Evolutionary conservation across 2,888 invertebrate species (phyloP), one percentile per base, ranked within the genome.

Genomic region (Aphelenchoides bicaudatus): DNA sequence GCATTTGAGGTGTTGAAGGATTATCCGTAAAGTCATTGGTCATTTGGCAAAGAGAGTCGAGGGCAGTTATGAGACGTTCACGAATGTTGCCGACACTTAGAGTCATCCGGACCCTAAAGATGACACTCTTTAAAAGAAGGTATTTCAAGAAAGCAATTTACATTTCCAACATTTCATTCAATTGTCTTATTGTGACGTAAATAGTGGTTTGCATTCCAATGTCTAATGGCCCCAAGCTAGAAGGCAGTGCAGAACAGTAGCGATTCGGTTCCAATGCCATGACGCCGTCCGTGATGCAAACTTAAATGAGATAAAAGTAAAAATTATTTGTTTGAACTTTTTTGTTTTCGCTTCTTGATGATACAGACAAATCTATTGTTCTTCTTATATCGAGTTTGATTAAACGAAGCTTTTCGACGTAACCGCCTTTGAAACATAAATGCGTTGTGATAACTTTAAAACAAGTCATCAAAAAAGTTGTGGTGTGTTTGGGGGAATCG

Each of bases 11-110:
- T 63, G 96, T 98, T 83, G 96, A 98, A 66, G 96, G 93, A 68
- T 94, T 96, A 84, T 98, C 96, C 3, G 96, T 98, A 83, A 98
- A 98, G 84, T 98, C 94, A 84, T 85, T 84, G 63, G 91, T 91
- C 79, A 92, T 87, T 83, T 98, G 96, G 64, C 91, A 86, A 60
- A 92, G 87, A 66, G 89, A 87, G 74, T 94, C 90, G 78, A 96
- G 85, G 61, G 91, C 89, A 70, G 87, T 83, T 27, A 89, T 86
- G 54, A 96, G 85, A 65, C 90, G 88, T 75, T 91, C 89, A 74
- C 91, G 73, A 62, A 82, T 82, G 29, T 85, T 83, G 21, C 86
- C 85, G 63, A 87, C 84, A 55, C 71, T 59, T 10, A 87, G 84
- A 3, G 90, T 89, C 80, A 91, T 87, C 68, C 90, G 84, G 58